Percentiles rank a stretch among this genome's conserved stretches.
phyloP scores from a whole-genome alignment of 2,888 invertebrate species.

The Mimumesa dahlbomi region DNA sequence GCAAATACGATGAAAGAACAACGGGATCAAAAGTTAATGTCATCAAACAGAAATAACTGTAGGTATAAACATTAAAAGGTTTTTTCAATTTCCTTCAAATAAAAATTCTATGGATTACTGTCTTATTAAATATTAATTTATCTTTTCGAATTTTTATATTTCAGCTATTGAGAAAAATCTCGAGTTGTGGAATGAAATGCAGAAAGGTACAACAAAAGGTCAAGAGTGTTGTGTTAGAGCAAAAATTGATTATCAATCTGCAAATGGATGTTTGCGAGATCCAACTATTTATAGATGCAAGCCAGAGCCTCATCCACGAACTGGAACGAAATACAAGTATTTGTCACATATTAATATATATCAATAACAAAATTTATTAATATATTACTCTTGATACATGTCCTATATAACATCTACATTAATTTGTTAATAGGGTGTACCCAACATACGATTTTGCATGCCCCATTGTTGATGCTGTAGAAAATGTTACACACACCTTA shows the following conservation, averaged over 20 bases:
- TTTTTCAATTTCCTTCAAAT: too few relatives aligned
- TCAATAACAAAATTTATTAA: too few relatives aligned
- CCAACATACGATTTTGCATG: slow-evolving; percentile 99
- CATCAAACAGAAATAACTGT: slow-evolving; percentile 92
- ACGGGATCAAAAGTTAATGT: slow-evolving; percentile 93
- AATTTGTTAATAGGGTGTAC: slow-evolving; percentile 87
- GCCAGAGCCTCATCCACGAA: slow-evolving; percentile 95
- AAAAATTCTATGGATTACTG: too few relatives aligned
- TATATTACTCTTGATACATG: neutral
- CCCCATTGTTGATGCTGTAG: slow-evolving; percentile 98
- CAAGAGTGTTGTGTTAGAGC: slow-evolving; percentile 96
- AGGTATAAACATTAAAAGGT: too few relatives aligned
- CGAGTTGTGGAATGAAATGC: slow-evolving; percentile 97
- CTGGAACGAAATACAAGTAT: slow-evolving; percentile 97
- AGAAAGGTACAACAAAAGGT: slow-evolving; percentile 89
- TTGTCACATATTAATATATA: neutral
- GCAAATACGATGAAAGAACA: slow-evolving; percentile 97
- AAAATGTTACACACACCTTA: slow-evolving; percentile 98
- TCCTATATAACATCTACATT: neutral
- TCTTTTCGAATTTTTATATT: too few relatives aligned
- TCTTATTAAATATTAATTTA: too few relatives aligned
- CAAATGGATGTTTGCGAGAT: slow-evolving; percentile 98
- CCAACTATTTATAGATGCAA: slow-evolving; percentile 99
- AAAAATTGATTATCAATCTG: slow-evolving; percentile 97
- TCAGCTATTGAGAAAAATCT: slow-evolving; percentile 92